Evolutionary conservation across 2,797 vertebrate species (phyloP).

Genomic region (Erethizon dorsatum): DNA sequence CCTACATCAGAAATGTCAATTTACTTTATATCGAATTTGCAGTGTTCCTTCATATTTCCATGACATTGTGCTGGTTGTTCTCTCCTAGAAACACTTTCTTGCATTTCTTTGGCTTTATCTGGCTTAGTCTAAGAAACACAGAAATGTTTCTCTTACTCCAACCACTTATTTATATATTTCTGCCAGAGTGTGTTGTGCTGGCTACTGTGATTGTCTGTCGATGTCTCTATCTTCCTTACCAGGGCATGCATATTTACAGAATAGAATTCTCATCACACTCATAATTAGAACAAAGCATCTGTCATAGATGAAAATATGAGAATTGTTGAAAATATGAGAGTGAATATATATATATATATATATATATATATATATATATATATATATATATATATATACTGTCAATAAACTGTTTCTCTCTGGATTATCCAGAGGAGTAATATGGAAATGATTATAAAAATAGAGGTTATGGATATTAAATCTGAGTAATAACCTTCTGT

Average conservation of each 20-base stretch:
- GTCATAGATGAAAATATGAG: not conserved
- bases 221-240: not conserved
- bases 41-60: not conserved
- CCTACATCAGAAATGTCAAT: not conserved
- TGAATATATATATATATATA: not conserved
- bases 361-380: not conserved
- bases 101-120: not conserved
- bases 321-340: not conserved
- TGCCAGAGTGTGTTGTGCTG: not conserved
- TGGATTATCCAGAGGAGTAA: not conserved
- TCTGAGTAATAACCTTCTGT: not conserved
- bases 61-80: not conserved
- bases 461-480: not conserved
- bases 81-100: not conserved
- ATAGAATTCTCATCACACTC: not conserved
- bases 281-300: not conserved
- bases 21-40: not conserved
- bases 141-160: not conserved
- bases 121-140: not conserved
- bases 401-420: not conserved
- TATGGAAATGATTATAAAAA: not conserved
- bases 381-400: not conserved
- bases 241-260: not conserved
- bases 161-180: not conserved
- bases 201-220: not conserved